Base-by-base conservation (phyloP, 2,888 invertebrate species). In the Melanostoma mellinum region DNA sequence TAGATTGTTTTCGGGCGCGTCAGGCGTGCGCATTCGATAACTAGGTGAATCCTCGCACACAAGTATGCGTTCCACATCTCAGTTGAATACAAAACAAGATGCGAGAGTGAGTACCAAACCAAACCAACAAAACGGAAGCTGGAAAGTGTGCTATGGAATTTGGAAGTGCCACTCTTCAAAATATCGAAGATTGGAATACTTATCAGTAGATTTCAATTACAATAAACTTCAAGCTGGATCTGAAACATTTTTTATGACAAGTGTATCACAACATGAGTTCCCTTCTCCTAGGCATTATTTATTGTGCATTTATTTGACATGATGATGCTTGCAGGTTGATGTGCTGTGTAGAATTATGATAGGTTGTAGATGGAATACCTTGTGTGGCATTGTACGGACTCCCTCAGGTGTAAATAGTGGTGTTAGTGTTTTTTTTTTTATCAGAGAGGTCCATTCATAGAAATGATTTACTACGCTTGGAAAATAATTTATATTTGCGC, bases 1-100 rank as follows among this genome's bases (percentile, higher is more conserved):
- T 36, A 79, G 65, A 55, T 71, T 74, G 56, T 74, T 74, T 82
- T 84, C 84, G 84, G 84, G 84, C 79, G 84, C 84, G 84, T 78
- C 84, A 75, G 69, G 84, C 84, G 74, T 84, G 84, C 84, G 84
- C 84, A 20, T 2, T 78, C 30, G 4, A 9, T 33, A 82, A 78
- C 58, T 82, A 67, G 76, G 67, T 76, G 53, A 71, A 67, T 50
- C 77, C 67, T 48, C 53, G 33, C 10, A 60, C 58, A 60, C 68
- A 72, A 61, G 76, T 72, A 53, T 65, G 61, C 52, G 73, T 58
- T 77, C 52, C 63, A 77, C 72, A 73, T 68, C 56, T 35, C 53
- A 46, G 20, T 46, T 48, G 35, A 20, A 30, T 68, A 63, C 8
- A 20, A 30, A 48, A 6, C 33, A 32, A 33, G 6, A n/a, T 32